Base-by-base conservation (phyloP, 2,888 invertebrate genomes). In the Gasteruption jaculator region DNA sequence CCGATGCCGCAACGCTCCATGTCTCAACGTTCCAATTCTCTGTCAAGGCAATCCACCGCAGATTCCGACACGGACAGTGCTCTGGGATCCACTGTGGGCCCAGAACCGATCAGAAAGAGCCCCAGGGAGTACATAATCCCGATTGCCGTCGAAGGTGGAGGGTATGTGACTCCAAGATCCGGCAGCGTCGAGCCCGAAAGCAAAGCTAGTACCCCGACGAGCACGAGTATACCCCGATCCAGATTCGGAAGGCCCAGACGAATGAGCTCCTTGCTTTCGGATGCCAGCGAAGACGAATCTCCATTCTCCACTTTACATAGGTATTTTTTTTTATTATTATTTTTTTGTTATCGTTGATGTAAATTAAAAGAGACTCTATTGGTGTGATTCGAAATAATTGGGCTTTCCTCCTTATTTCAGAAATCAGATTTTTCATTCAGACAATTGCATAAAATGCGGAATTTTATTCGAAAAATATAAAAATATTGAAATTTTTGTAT, bases 121-220 rank as follows among this genome's bases (percentile, higher is more conserved):
- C 89, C 91, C 11, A 78, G 91, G 29, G 91, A 92, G 73, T 91
- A 89, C 64, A 91, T 92, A 60, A 91, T 92, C 71, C 91, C 91
- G n/a, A 91, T 92, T 61, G 89, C 90, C 12, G 85, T 91, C 40
- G 91, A 92, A 71, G 91, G 91, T 54, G 90, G 89, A 47, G 91
- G 90, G 46, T 88, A 85, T 68, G 85, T 87, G 5, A 86, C 86
- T 16, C 86, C 87, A 16, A 76, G 82, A 44, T 79, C 80, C 45
- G 83, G 86, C 51, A 86, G 87, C 66, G 74, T 87, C 44, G 88
- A 89, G 65, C 86, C 86, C 4, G 86, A 86, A 44, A 73, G 72
- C 25, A 75, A 80, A 22, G 77, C 74, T 48, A 74, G 74, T 31
- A 76, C 77, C 15, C 76, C 76, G 27, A 77, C 77, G 30, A 78